Conservation (phyloP, 2,888 invertebrate genomes). For the Microctonus aethiopoides region DNA sequence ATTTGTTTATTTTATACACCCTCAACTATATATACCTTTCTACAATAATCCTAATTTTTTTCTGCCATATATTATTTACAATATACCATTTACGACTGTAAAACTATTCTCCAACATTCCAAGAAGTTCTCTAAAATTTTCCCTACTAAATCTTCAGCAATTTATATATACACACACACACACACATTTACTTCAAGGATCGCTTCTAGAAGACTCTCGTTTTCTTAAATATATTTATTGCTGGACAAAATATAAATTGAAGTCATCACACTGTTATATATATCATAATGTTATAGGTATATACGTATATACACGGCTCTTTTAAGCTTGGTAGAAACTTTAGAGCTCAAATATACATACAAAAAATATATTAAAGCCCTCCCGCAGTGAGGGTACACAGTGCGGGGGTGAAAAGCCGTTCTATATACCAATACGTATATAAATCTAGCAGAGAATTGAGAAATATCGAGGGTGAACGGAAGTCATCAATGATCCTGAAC, state of each 20-base stretch:
- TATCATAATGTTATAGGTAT: neutral
- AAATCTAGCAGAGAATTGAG: neutral
- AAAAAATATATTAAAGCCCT: slow-evolving; percentile 8
- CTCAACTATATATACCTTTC: too few species aligned
- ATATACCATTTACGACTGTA: neutral
- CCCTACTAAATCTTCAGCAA: too few species aligned
- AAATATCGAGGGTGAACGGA: slow-evolving; percentile 16
- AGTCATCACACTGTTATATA: slow-evolving; percentile 5
- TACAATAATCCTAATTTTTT: neutral
- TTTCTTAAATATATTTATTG: neutral
- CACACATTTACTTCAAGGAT: neutral
- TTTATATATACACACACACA: too few species aligned
- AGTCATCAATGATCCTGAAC: slow-evolving; percentile 21
- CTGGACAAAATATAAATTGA: neutral
- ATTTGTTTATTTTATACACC: too few species aligned
- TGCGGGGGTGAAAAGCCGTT: slow-evolving; percentile 12
- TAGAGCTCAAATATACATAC: too few species aligned
- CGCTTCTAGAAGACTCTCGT: neutral
- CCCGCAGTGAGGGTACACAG: slow-evolving; percentile 28
- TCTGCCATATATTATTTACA: neutral
- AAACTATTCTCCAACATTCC: neutral
- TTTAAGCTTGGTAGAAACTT: slow-evolving; percentile 5
- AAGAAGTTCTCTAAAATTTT: slow-evolving; percentile 3
- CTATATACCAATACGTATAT: neutral
- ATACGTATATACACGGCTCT: neutral